These are phyloP conservation scores for Leucoraja erinaceus DNA, from an alignment of 2,113 vertebrate species.

Conservation along the genomic window DNA sequence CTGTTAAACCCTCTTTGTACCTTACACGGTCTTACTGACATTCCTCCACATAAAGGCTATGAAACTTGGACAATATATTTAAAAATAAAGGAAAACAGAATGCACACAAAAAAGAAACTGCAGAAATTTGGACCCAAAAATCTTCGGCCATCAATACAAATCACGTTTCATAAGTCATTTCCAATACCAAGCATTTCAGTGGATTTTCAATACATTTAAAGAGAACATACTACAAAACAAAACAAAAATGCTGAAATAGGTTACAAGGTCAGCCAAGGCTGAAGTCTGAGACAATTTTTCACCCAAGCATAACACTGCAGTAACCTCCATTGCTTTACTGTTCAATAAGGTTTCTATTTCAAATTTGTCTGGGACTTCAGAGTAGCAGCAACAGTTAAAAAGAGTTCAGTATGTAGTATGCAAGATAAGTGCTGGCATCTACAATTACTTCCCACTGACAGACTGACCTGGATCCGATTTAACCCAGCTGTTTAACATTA, in stretches of 20 bases:
- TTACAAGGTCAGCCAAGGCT: slow-evolving; percentile 31
- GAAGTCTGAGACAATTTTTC: slow-evolving; percentile 25
- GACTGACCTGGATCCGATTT: slow-evolving; percentile 47
- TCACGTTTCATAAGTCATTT: slow-evolving; percentile 13
- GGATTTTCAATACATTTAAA: slow-evolving; percentile 23
- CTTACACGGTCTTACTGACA: slow-evolving; percentile 54
- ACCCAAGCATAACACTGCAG: slow-evolving; percentile 5
- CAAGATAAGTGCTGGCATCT: slow-evolving; percentile 45
- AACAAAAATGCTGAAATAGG: slow-evolving; percentile 32
- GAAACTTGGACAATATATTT: slow-evolving; percentile 51
- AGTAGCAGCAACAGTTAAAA: slow-evolving; percentile 52
- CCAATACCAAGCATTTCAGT: slow-evolving; percentile 36
- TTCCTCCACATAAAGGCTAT: slow-evolving; percentile 47
- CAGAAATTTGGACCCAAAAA: slow-evolving; percentile 34
- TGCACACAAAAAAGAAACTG: slow-evolving; percentile 30
- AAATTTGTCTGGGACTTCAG: neutral
- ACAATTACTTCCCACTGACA: slow-evolving; percentile 42
- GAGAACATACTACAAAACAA: slow-evolving; percentile 17
- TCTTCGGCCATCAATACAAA: slow-evolving; percentile 32
- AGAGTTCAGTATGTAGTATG: slow-evolving; percentile 41
- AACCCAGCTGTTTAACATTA: slow-evolving; percentile 49
- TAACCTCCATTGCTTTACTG: slow-evolving; percentile 43
- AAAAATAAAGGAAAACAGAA: slow-evolving; percentile 46
- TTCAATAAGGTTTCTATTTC: slow-evolving; percentile 17
- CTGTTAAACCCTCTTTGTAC: slow-evolving; percentile 33